phyloP scores from a whole-genome alignment of 2,113 vertebrate genomes.

The Megaceryle torquata region DNA sequence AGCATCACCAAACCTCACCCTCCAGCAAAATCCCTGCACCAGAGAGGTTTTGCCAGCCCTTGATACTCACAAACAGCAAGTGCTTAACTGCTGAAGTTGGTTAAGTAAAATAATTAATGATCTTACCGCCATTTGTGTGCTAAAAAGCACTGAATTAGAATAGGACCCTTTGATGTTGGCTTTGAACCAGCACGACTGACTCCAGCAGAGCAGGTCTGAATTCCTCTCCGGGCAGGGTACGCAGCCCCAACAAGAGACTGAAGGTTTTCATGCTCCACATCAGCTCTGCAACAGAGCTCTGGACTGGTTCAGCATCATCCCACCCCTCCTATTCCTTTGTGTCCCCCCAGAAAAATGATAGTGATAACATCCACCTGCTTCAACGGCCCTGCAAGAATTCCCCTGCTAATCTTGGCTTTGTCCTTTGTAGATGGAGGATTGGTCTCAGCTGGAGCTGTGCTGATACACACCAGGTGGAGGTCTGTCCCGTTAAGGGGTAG shows the following conservation, averaged over 20 bases:
- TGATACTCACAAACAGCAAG: background rate
- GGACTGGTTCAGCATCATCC: background rate
- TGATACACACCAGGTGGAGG: constrained; percentile 21
- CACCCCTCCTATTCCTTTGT: background rate
- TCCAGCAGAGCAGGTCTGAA: constrained; percentile 26
- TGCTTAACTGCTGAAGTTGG: background rate
- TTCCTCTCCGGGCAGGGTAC: background rate
- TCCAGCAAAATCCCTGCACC: background rate
- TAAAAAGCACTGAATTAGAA: constrained; percentile 10
- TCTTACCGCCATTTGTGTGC: background rate
- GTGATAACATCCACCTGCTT: constrained; percentile 10
- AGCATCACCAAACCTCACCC: background rate
- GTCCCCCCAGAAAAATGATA: background rate
- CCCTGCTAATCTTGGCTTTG: background rate
- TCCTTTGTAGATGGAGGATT: background rate
- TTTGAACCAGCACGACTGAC: background rate
- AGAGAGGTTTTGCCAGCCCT: background rate
- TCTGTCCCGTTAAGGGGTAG: constrained; percentile 16
- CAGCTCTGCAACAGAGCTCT: background rate
- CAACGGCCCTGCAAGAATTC: background rate
- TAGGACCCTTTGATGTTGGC: constrained; percentile 17
- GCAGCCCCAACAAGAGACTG: background rate
- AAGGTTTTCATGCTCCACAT: background rate
- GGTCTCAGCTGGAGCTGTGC: background rate
- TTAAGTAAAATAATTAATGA: constrained; percentile 30